Evolutionary conservation across 2,797 vertebrate species (phyloP).

Genomic region (Eulemur mongoz): DNA sequence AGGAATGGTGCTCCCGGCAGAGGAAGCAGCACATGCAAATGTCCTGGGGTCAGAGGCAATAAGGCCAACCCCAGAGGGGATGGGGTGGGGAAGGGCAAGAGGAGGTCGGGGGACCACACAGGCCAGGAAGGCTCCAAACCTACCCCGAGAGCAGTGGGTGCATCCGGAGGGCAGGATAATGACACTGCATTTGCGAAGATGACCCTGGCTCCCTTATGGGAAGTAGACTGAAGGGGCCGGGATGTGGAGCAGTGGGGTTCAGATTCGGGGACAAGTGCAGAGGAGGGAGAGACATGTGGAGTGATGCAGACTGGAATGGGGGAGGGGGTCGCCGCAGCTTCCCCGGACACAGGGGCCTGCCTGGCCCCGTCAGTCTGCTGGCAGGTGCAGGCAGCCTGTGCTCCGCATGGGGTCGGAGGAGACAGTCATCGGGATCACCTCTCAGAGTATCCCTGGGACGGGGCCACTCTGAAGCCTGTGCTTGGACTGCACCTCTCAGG

Average conservation of each 20-base stretch:
- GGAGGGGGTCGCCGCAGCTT: neutral
- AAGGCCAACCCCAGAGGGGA: neutral
- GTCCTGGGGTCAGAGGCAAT: neutral
- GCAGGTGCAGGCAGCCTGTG: neutral
- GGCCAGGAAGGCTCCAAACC: neutral
- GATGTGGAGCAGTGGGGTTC: neutral
- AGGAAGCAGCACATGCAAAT: neutral
- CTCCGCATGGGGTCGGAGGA: rapidly evolving
- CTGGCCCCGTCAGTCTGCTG: neutral
- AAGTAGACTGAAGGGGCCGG: neutral
- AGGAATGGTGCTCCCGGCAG: neutral
- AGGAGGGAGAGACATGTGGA: neutral
- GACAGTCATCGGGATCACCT: neutral
- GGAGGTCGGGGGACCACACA: neutral
- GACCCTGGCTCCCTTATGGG: neutral
- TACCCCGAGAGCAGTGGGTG: neutral
- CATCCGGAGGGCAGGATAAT: neutral
- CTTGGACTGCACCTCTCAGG: neutral
- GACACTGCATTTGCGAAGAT: neutral
- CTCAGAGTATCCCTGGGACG: neutral
- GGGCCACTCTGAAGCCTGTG: neutral
- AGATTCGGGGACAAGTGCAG: neutral
- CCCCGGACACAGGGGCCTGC: neutral
- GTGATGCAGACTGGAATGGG: neutral
- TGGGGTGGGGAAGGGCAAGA: rapidly evolving